A percentile compares a stretch with the other conserved stretches of the same genome.
These are phyloP conservation scores for Pogonocherus hispidulus DNA, from an alignment of 2,888 invertebrate species.

Conservation along the genomic window DNA sequence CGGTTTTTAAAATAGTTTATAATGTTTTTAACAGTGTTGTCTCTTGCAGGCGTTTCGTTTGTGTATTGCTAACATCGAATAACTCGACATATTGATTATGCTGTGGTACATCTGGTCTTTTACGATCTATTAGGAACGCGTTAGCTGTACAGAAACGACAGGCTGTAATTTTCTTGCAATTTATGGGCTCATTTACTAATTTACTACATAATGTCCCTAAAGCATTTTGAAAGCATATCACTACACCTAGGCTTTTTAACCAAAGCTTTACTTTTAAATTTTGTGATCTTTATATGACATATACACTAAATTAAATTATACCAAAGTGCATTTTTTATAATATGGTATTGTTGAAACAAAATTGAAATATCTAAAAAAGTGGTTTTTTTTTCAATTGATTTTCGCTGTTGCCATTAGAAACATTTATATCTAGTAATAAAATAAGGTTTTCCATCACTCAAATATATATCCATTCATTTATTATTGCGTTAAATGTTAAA, in stretches of 20 bases:
- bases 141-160: neutral
- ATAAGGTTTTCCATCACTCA: conserved; percentile 4
- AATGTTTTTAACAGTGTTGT: neutral
- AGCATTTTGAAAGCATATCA: conserved; percentile 27
- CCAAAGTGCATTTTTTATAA: conserved; percentile 33
- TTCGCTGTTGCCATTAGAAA: conserved; percentile 19
- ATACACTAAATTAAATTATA: conserved; percentile 24
- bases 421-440: conserved; percentile 9
- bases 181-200: conserved; percentile 14
- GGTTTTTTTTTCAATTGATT: conserved; percentile 12
- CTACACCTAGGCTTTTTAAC: conserved; percentile 24
- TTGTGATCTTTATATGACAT: conserved; percentile 24
- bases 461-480: too few relatives aligned
- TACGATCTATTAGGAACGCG: too few relatives aligned
- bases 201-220: neutral
- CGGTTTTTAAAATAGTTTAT: conserved; percentile 29
- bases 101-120: too few relatives aligned
- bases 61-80: too few relatives aligned
- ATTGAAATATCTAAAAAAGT: neutral
- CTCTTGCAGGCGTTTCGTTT: too few relatives aligned
- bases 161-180: conserved; percentile 8
- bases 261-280: conserved; percentile 27
- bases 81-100: too few relatives aligned
- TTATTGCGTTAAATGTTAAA: neutral
- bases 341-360: conserved; percentile 6